Percentiles rank a stretch among this genome's conserved stretches.
Evolutionary conservation across 2,797 vertebrate species (phyloP).

Genomic region (Sitta carolinensis): DNA sequence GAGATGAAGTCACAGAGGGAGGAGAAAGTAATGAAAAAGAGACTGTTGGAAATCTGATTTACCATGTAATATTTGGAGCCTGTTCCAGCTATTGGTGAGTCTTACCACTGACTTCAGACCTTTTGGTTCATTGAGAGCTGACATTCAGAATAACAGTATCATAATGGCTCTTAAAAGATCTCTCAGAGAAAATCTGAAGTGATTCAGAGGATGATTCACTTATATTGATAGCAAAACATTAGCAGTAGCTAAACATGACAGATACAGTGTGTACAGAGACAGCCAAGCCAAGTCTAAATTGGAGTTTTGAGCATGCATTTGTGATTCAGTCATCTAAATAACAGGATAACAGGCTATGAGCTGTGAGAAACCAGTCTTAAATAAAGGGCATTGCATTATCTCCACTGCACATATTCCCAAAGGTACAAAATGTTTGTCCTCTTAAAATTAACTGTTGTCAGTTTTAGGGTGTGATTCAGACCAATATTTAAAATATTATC

Average conservation of each 20-base stretch:
- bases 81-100: background rate
- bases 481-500: background rate
- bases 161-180: constrained; percentile 18
- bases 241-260: constrained; percentile 45
- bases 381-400: background rate
- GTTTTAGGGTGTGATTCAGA: background rate
- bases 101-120: constrained; percentile 11
- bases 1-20: background rate
- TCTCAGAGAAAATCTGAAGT: constrained; percentile 45
- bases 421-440: background rate
- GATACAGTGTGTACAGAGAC: background rate
- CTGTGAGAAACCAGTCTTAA: background rate
- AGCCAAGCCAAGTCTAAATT: constrained; percentile 20
- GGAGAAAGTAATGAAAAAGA: background rate
- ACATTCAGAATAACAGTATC: constrained; percentile 27
- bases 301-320: background rate
- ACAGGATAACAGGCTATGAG: background rate
- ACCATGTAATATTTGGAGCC: background rate
- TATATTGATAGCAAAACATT: constrained; percentile 56
- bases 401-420: background rate
- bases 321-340: constrained; percentile 44
- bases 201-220: constrained; percentile 66
- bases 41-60: background rate
- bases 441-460: background rate
- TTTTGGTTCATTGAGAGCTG: constrained; percentile 29